These are phyloP conservation scores for Maconellicoccus hirsutus DNA, from an alignment of 1,140 invertebrate species.

Conservation along the genomic window DNA sequence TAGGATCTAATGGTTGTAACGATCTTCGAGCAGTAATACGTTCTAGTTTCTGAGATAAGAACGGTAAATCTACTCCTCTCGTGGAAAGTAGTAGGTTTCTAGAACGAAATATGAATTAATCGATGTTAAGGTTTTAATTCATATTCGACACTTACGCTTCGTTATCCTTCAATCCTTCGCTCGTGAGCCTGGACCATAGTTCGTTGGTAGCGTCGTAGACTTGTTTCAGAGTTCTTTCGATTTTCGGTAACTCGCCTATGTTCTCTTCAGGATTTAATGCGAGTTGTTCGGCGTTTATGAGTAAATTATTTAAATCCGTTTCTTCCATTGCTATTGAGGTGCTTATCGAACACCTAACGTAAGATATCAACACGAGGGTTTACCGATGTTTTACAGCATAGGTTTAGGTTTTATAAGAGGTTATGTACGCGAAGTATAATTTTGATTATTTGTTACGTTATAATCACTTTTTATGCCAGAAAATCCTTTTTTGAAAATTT, in stretches of 20 bases:
- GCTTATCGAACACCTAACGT: no score
- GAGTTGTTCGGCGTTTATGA: constrained; percentile 81
- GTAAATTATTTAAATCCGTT: constrained; percentile 66
- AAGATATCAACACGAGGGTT: no score
- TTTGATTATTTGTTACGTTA: no score
- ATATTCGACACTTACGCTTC: constrained; percentile 63
- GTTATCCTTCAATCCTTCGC: constrained; percentile 68
- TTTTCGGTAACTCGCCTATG: constrained; percentile 60
- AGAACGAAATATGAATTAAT: no score
- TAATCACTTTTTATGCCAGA: no score
- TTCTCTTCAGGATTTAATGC: constrained; percentile 76
- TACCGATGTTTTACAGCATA: no score
- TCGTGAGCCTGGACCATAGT: constrained; percentile 67
- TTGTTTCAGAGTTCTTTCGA: constrained; percentile 81
- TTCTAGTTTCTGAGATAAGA: constrained; percentile 81
- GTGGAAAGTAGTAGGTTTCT: constrained; percentile 85
- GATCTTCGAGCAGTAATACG: constrained; percentile 68
- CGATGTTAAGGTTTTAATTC: background rate
- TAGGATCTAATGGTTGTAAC: constrained; percentile 79
- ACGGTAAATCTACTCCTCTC: constrained; percentile 83
- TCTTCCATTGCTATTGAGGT: constrained; percentile 36
- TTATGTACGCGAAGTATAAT: no score
- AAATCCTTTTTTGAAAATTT: no score
- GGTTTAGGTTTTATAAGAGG: no score
- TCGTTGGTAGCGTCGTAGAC: constrained; percentile 84